phyloP scores from a whole-genome alignment of 1,140 invertebrate genomes.

The Plutomurus gul region DNA sequence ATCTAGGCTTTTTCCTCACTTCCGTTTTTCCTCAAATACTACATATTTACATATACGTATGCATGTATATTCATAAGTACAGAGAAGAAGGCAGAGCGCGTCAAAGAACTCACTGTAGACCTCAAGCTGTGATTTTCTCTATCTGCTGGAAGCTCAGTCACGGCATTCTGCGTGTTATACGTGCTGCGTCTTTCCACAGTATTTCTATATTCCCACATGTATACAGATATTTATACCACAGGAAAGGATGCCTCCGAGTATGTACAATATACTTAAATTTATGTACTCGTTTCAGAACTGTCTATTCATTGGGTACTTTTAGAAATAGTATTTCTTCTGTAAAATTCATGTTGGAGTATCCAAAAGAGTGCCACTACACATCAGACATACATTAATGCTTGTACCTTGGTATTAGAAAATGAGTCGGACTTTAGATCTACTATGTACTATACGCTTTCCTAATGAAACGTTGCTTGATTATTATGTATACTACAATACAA shows the following conservation, averaged over 20 bases:
- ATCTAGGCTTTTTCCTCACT: slow-evolving; percentile 20
- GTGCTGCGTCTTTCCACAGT: no score
- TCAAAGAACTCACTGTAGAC: slow-evolving; percentile 9
- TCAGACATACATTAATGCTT: no score
- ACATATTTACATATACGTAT: neutral
- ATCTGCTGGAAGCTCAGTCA: slow-evolving; percentile 19
- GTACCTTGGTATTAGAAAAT: no score
- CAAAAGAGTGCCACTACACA: neutral
- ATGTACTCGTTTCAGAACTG: neutral
- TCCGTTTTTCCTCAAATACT: neutral
- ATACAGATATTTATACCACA: no score
- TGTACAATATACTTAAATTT: neutral
- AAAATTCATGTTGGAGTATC: neutral
- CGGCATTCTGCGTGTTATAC: slow-evolving; percentile 19
- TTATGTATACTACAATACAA: neutral
- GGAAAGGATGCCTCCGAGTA: neutral
- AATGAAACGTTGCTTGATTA: no score
- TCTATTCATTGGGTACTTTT: neutral
- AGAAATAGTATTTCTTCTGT: no score
- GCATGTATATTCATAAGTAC: neutral
- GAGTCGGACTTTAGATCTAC: neutral
- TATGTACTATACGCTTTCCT: no score
- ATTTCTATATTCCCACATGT: no score
- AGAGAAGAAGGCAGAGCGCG: neutral
- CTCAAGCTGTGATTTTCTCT: slow-evolving; percentile 21